phyloP scores from a whole-genome alignment of 2,113 vertebrate species.

The Piliocolobus tephrosceles region DNA sequence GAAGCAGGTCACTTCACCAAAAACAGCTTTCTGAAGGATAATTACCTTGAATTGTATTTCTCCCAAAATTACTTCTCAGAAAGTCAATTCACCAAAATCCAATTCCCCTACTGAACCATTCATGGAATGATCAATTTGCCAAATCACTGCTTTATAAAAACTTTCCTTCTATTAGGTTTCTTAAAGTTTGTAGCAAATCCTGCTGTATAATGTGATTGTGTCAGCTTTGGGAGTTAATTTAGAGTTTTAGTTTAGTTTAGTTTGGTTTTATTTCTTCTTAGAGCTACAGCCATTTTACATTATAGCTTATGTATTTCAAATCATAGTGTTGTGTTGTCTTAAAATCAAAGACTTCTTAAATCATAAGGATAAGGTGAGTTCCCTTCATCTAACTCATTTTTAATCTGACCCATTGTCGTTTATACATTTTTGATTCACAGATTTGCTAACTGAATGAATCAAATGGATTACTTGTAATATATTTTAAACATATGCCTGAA shows the following conservation, averaged over 20 bases:
- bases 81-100: slow-evolving; percentile 6
- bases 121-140: neutral
- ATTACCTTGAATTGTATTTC: slow-evolving; percentile 1
- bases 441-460: slow-evolving; percentile 10
- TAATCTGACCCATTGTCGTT: neutral
- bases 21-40: neutral
- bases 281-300: neutral
- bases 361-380: neutral
- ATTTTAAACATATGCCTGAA: neutral
- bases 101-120: neutral
- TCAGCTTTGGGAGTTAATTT: neutral
- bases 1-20: neutral
- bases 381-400: neutral
- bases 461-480: neutral
- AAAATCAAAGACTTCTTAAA: slow-evolving; percentile 23
- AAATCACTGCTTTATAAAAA: slow-evolving; percentile 10
- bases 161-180: neutral
- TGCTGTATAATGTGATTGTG: neutral
- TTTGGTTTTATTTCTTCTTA: neutral
- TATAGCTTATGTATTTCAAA: neutral
- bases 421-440: slow-evolving; percentile 10
- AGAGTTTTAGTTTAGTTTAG: neutral
- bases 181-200: neutral
- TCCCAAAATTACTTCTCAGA: neutral
- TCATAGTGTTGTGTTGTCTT: neutral